phyloP scores from a whole-genome alignment of 1,140 invertebrate genomes.

The Cryptotermes secundus region DNA sequence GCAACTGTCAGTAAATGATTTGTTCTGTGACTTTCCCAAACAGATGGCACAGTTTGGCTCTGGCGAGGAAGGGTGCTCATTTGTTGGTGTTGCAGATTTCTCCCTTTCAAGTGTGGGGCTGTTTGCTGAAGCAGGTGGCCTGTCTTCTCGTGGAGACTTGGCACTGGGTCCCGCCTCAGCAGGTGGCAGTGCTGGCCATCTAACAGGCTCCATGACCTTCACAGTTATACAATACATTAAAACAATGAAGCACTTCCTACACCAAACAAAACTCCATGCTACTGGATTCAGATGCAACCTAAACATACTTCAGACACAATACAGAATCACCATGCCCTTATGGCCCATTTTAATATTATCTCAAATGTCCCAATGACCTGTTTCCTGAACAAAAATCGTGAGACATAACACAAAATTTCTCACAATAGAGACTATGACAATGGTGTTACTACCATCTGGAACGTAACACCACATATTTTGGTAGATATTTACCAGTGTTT shows the following conservation, averaged over 20 bases:
- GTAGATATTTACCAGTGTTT: too few relatives aligned
- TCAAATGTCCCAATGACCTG: too few relatives aligned
- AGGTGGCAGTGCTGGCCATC: not conserved
- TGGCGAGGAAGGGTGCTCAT: conserved; percentile 54
- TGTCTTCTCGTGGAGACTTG: not conserved
- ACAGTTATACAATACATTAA: not conserved
- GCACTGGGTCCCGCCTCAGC: not conserved
- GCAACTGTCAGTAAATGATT: conserved; percentile 88
- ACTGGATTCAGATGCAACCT: too few relatives aligned
- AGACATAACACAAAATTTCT: too few relatives aligned
- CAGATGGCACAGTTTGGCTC: conserved; percentile 90
- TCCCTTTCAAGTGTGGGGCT: not conserved
- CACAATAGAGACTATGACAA: too few relatives aligned
- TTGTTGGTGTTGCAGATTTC: not conserved
- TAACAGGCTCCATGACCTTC: not conserved
- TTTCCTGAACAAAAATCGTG: too few relatives aligned
- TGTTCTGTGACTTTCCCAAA: conserved; percentile 79
- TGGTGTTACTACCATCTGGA: too few relatives aligned
- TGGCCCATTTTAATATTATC: too few relatives aligned
- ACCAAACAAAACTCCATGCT: too few relatives aligned
- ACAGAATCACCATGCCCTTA: too few relatives aligned
- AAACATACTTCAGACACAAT: too few relatives aligned
- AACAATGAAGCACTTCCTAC: not conserved
- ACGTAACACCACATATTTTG: too few relatives aligned
- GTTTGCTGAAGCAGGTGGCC: not conserved